These are phyloP conservation scores for Philereme transversata DNA, from an alignment of 2,888 invertebrate genomes.

Conservation along the genomic window DNA sequence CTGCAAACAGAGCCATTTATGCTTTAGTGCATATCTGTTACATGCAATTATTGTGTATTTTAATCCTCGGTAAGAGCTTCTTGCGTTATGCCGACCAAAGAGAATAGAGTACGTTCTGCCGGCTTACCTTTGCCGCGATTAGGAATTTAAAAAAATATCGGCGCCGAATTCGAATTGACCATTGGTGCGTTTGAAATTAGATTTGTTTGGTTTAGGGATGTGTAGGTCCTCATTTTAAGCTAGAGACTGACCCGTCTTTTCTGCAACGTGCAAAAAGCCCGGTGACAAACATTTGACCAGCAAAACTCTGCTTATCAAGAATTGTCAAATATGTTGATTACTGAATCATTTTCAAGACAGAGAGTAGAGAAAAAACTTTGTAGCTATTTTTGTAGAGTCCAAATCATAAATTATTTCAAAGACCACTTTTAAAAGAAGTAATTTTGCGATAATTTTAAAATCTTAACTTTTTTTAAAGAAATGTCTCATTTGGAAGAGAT, in stretches of 20 bases:
- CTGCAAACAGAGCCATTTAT: constrained; percentile 69
- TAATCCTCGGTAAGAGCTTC: constrained; percentile 62
- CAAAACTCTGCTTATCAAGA: too few relatives aligned
- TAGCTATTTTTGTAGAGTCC: too few relatives aligned
- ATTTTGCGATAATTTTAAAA: too few relatives aligned
- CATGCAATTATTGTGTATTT: constrained; percentile 63
- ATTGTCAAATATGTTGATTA: too few relatives aligned
- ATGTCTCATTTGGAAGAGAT: too few relatives aligned
- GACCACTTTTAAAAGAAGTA: too few relatives aligned
- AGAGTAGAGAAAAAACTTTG: too few relatives aligned
- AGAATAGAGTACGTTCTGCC: constrained; percentile 39
- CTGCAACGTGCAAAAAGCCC: too few relatives aligned
- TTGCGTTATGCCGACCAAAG: constrained; percentile 51
- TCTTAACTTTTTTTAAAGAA: too few relatives aligned
- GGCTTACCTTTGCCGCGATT: constrained; percentile 41
- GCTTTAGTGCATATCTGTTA: constrained; percentile 82
- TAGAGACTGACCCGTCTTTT: background rate
- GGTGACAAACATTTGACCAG: too few relatives aligned
- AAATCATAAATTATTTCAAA: too few relatives aligned
- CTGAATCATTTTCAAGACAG: too few relatives aligned
- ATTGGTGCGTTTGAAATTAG: constrained; percentile 59
- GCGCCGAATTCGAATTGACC: constrained; percentile 60
- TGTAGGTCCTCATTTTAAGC: constrained; percentile 14
- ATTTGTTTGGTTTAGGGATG: constrained; percentile 36
- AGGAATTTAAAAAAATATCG: constrained; percentile 47